A percentile compares a stretch with the other conserved stretches of the same genome.
phyloP scores from a whole-genome alignment of 2,113 vertebrate species.

The Rostratula benghalensis region DNA sequence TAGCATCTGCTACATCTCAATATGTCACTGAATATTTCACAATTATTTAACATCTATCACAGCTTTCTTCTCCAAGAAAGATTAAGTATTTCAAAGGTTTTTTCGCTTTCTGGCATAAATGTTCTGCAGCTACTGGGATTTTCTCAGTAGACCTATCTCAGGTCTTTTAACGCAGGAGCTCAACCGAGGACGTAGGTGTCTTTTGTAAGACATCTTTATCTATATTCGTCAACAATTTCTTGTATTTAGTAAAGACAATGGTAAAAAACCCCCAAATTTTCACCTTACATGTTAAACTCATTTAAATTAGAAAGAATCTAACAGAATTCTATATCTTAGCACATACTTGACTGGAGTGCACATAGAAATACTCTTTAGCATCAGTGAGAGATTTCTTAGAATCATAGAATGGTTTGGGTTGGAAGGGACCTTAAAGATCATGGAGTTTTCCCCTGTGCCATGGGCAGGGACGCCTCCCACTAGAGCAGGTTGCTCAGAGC shows the following conservation, averaged over 20 bases:
- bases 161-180: background rate
- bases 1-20: constrained; percentile 48
- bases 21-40: constrained; percentile 53
- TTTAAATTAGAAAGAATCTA: background rate
- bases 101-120: background rate
- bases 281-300: background rate
- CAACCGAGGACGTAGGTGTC: background rate
- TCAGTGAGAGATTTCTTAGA: background rate
- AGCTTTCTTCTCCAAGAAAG: constrained; percentile 13
- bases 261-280: background rate
- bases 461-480: too few relatives aligned
- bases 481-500: too few relatives aligned
- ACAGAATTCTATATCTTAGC: background rate
- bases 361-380: background rate
- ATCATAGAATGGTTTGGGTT: too few relatives aligned
- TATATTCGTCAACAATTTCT: background rate
- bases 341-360: background rate
- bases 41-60: constrained; percentile 52
- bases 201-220: background rate
- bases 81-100: background rate
- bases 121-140: background rate
- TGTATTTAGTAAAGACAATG: background rate
- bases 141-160: background rate
- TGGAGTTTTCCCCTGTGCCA: too few relatives aligned
- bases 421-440: too few relatives aligned